Base-by-base conservation (phyloP, 2,113 vertebrate genomes). In the Channa maculata region DNA sequence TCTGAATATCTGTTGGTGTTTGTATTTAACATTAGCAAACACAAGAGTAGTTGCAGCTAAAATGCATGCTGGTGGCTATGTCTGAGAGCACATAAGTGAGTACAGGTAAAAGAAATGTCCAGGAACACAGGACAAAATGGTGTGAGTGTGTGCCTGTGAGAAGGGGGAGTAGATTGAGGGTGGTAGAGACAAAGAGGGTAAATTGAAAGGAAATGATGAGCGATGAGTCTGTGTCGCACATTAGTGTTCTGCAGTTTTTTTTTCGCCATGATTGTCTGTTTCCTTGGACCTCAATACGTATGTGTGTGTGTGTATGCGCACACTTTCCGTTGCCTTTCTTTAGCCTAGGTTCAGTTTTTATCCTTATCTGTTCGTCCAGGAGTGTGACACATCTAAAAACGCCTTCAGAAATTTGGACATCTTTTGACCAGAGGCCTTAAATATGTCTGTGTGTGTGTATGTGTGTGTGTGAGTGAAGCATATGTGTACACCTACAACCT, bases 201-300 rank as follows among this genome's bases (percentile, higher is more conserved):
- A 92, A 93, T 88, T 91, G 87, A 89, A 91, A 89, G 86, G 82
- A 91, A 90, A 93, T 90, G 88, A 93, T 92, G 90, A 93, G 81
- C 61, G 66, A 93, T 92, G 91, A 89, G 91, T 92, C 92, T 93
- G 86, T 87, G 89, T 82, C 45, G 52, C 84, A 83, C 80, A 91
- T 92, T 91, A 92, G 88, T 84, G 86, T 82, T 91, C 64, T 77
- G 62, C 71, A 53, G 64, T 84, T 83, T 79, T 82, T 54, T 65
- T 46, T 6, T 51, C 55, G 49, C 65, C 37, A 13, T 73, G 69
- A 81, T 80, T 83, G 82, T 84, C 67, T 71, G 72, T 73, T 86
- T 91, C 77, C 86, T 77, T 76, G 65, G 68, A 80, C 55, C 50
- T 64, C 49, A 37, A 6, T 53, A 12, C 8, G 39, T 58, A 51